phyloP scores from a whole-genome alignment of 2,797 vertebrate genomes.

The Enteromius radiatus region DNA sequence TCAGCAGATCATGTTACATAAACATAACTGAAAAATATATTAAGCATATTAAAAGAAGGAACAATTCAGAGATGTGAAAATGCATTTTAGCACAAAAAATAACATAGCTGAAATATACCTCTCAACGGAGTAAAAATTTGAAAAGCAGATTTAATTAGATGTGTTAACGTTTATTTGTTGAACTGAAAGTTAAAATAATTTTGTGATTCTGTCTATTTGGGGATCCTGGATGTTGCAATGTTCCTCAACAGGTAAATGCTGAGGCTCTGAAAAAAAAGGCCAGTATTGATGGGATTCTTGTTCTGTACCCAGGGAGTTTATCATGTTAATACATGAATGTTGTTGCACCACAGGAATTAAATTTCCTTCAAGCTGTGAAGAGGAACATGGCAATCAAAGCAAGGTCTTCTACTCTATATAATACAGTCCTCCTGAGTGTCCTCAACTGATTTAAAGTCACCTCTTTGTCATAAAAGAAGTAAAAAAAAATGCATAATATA shows the following conservation, averaged over 20 bases:
- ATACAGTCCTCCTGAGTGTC: constrained; percentile 39
- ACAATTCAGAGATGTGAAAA: background rate
- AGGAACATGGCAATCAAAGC: background rate
- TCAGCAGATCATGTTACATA: constrained; percentile 2
- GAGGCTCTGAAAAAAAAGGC: background rate
- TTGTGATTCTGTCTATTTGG: background rate
- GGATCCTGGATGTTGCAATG: background rate
- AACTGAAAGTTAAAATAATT: background rate
- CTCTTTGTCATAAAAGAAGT: background rate
- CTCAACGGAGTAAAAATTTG: background rate
- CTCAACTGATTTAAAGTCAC: background rate
- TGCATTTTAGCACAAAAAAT: background rate
- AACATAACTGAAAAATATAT: background rate
- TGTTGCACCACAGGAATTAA: constrained; percentile 7
- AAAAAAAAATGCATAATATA: too few species aligned
- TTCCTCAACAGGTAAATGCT: constrained; percentile 8
- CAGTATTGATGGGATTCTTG: background rate
- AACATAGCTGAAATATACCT: background rate
- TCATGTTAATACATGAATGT: constrained; percentile 25
- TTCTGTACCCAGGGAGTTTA: constrained; percentile 12
- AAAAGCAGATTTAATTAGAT: background rate
- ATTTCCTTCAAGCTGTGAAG: constrained; percentile 21
- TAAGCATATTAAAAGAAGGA: background rate
- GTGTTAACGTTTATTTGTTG: background rate
- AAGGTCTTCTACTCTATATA: background rate